Evolutionary conservation across 1,140 invertebrate species (phyloP).

Genomic region (Oscheius sp.): DNA sequence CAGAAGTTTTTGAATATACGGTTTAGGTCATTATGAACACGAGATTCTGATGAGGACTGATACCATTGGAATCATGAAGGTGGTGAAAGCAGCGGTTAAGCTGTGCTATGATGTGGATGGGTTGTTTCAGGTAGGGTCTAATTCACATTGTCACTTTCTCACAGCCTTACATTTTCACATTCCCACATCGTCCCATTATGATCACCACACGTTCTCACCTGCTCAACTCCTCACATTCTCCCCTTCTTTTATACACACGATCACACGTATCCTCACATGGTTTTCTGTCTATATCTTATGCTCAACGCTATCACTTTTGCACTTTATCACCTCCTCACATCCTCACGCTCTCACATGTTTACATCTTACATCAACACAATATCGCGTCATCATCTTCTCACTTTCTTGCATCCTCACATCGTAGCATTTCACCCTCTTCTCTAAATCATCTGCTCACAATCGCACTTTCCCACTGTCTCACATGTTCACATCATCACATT

Average conservation of each 20-base stretch:
- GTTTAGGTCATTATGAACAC: slow-evolving; percentile 12
- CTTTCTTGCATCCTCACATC: no score
- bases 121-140: neutral
- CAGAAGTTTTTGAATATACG: slow-evolving; percentile 74
- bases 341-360: no score
- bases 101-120: slow-evolving; percentile 19
- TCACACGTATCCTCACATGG: neutral
- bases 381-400: no score
- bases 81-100: slow-evolving; percentile 19
- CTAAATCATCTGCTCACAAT: no score
- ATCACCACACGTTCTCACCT: neutral
- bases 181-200: no score
- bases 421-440: no score
- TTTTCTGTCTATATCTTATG: neutral
- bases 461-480: no score
- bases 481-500: no score
- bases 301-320: neutral
- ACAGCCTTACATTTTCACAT: no score
- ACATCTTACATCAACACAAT: no score
- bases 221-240: neutral
- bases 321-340: no score
- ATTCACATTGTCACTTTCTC: neutral
- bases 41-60: slow-evolving; percentile 24
- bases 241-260: neutral
- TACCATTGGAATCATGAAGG: slow-evolving; percentile 30